Percentiles rank a stretch among this genome's conserved stretches.
These are phyloP conservation scores for rat (Rattus norvegicus) DNA, from an alignment of 2,113 vertebrate genomes.

Conservation along the genomic window DNA sequence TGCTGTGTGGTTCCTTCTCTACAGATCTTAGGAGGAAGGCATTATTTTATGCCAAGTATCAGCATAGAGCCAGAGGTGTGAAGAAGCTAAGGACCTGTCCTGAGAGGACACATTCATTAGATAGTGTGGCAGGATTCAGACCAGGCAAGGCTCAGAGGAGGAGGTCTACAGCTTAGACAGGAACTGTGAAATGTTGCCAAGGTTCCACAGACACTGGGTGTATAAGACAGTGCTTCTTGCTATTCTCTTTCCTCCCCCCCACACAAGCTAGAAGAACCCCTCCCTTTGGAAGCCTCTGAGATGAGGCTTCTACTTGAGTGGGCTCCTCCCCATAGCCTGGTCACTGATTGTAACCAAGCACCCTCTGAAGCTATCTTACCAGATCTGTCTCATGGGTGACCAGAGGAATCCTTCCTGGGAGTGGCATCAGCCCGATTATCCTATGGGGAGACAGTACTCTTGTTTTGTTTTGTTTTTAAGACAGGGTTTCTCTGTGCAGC, in stretches of 20 bases:
- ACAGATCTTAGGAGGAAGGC: not conserved
- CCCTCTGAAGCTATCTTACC: not conserved
- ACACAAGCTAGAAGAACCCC: not conserved
- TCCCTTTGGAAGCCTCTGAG: not conserved
- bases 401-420: conserved; percentile 19
- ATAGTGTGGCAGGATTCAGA: not conserved
- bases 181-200: not conserved
- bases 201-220: not conserved
- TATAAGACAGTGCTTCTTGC: not conserved
- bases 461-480: not conserved
- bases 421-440: conserved; percentile 6
- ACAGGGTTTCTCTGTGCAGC: not conserved
- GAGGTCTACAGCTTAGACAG: not conserved
- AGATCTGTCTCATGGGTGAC: not conserved
- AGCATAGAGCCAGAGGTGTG: not conserved
- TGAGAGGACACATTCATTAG: not conserved
- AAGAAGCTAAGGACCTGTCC: not conserved
- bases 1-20: conserved; percentile 1
- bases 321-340: not conserved
- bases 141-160: not conserved
- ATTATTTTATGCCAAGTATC: conserved; percentile 40
- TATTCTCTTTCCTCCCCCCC: not conserved
- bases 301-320: not conserved
- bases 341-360: not conserved
- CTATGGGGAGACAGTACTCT: not conserved